A percentile compares a stretch with the other conserved stretches of the same genome.
Evolutionary conservation across 2,113 vertebrate genomes (phyloP).

Genomic region (Euleptes europaea): DNA sequence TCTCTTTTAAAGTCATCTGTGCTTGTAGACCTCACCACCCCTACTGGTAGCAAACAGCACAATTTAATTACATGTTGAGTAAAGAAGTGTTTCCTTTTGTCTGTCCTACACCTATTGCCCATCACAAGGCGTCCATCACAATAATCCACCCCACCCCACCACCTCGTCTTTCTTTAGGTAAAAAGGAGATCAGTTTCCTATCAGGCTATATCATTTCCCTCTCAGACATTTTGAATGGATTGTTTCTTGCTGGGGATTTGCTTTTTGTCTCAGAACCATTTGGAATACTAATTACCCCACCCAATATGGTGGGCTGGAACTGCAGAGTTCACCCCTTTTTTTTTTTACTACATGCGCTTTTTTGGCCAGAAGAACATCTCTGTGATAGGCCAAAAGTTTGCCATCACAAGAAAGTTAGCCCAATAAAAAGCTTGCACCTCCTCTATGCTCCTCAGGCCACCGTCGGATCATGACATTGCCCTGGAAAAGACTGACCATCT

Average conservation of each 20-base stretch:
- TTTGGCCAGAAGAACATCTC: background rate
- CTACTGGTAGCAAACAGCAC: no score
- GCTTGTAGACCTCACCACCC: no score
- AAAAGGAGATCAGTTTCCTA: no score
- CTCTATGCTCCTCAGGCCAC: background rate
- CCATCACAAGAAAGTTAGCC: background rate
- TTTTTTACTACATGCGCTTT: background rate
- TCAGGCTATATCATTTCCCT: no score
- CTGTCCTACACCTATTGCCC: no score
- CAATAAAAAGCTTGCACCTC: background rate
- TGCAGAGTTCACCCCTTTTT: background rate
- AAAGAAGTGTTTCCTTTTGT: no score
- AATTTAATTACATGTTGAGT: no score
- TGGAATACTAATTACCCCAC: background rate
- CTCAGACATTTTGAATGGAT: background rate
- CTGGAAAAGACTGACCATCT: background rate
- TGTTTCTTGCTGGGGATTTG: background rate
- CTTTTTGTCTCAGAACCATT: background rate
- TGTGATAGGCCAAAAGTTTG: no score
- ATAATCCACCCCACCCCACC: no score
- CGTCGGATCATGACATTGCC: background rate
- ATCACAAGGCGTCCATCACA: no score
- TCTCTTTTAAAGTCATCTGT: no score
- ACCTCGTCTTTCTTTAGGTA: no score
- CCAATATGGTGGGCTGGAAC: background rate